Conservation (phyloP, 2,888 invertebrate genomes). For the Catotricha subobsoleta region DNA sequence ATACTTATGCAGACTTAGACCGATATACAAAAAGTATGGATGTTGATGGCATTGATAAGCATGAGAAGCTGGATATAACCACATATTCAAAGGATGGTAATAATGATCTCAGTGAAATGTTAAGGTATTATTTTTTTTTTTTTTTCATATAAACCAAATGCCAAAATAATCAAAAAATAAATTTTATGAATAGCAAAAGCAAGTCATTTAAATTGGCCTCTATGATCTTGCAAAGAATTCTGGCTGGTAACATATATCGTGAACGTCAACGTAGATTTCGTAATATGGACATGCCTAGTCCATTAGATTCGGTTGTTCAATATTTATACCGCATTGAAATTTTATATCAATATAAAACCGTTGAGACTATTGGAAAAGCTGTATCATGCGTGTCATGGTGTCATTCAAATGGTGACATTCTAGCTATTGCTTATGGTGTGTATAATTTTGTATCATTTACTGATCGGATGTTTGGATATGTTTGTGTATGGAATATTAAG, state of each 20-base stretch:
- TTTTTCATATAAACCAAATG: neutral
- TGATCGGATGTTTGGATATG: slow-evolving; percentile 36
- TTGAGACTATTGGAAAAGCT: slow-evolving; percentile 33
- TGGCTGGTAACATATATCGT: slow-evolving; percentile 48
- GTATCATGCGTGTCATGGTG: slow-evolving; percentile 49
- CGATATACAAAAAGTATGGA: slow-evolving; percentile 18
- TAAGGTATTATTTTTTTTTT: neutral
- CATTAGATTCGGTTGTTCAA: slow-evolving; percentile 40
- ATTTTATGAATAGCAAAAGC: slow-evolving; percentile 17
- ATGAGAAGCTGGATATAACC: slow-evolving; percentile 29
- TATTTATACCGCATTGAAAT: slow-evolving; percentile 46
- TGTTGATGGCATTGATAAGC: slow-evolving; percentile 31
- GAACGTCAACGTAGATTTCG: slow-evolving; percentile 51
- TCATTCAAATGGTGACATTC: slow-evolving; percentile 44
- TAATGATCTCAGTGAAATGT: slow-evolving; percentile 7
- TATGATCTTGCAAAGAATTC: slow-evolving; percentile 48
- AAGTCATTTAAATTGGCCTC: slow-evolving; percentile 40
- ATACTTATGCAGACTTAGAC: slow-evolving; percentile 40
- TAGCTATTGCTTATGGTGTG: slow-evolving; percentile 60
- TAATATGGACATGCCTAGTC: slow-evolving; percentile 42
- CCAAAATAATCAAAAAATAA: too few relatives aligned
- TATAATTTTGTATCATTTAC: slow-evolving; percentile 33
- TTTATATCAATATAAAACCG: slow-evolving; percentile 46
- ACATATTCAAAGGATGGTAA: slow-evolving; percentile 21
- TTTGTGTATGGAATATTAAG: slow-evolving; percentile 58